Percentiles rank a stretch among this genome's conserved stretches.
Conservation (phyloP, 2,888 invertebrate genomes). For the Fragum whitleyi region DNA sequence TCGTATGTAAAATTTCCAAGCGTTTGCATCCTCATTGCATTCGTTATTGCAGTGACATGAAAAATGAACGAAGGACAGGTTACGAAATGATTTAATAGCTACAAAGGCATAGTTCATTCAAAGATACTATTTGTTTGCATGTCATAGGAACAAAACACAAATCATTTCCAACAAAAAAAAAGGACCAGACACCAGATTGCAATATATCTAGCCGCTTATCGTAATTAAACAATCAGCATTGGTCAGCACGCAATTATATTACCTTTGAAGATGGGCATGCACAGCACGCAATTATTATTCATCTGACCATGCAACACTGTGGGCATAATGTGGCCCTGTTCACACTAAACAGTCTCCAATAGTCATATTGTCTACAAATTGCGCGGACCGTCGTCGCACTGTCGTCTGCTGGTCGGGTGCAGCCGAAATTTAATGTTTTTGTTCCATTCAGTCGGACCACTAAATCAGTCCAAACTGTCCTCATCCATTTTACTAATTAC, state of each 20-base stretch:
- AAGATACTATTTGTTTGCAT: neutral
- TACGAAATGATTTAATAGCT: neutral
- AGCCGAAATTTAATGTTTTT: slow-evolving; percentile 46
- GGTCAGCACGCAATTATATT: slow-evolving; percentile 14
- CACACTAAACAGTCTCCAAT: slow-evolving; percentile 1
- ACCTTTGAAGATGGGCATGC: slow-evolving; percentile 19
- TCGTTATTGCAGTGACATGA: too few relatives aligned
- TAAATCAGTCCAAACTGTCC: slow-evolving; percentile 57
- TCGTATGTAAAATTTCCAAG: too few relatives aligned
- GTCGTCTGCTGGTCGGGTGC: slow-evolving; percentile 3
- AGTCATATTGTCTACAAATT: slow-evolving; percentile 25
- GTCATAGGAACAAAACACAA: neutral
- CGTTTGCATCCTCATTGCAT: too few relatives aligned
- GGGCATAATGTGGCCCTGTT: slow-evolving; percentile 17
- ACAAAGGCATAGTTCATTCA: neutral
- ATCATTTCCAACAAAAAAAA: slow-evolving; percentile 17
- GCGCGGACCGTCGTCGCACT: slow-evolving; percentile 11
- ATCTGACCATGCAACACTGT: slow-evolving; percentile 24
- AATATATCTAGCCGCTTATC: slow-evolving; percentile 9
- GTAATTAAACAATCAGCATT: slow-evolving; percentile 14
- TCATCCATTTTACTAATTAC: slow-evolving; percentile 38
- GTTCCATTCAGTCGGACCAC: slow-evolving; percentile 57
- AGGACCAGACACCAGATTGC: slow-evolving; percentile 9
- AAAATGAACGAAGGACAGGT: too few relatives aligned
- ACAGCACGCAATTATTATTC: neutral